Percentiles rank a stretch among this genome's conserved stretches.
Evolutionary conservation across 2,113 vertebrate genomes (phyloP).

Genomic region (Oenanthe melanoleuca): DNA sequence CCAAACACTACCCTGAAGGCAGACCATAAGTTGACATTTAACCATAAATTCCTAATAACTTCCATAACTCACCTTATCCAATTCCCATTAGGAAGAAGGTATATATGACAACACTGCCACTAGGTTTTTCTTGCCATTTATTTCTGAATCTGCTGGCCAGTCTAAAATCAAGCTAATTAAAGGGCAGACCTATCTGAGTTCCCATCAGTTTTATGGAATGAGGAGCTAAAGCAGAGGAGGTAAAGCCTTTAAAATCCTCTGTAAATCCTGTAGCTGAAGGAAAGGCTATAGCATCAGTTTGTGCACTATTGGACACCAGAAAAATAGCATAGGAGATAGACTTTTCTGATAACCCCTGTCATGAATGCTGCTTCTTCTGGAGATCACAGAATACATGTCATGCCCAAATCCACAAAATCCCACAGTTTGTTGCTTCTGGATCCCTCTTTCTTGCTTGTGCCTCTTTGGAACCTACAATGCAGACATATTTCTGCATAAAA

Average conservation of each 20-base stretch:
- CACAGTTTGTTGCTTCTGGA: neutral
- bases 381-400: neutral
- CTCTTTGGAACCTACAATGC: accelerated
- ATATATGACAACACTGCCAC: neutral
- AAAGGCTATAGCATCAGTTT: neutral
- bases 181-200: neutral
- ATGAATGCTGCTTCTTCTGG: neutral
- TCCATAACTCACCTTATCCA: neutral
- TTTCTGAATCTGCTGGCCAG: neutral
- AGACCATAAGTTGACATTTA: neutral
- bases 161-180: neutral
- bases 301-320: neutral
- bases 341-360: neutral
- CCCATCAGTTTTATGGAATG: neutral
- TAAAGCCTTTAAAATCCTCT: neutral
- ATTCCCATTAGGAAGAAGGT: neutral
- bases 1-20: neutral
- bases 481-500: neutral
- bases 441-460: neutral
- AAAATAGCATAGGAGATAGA: neutral
- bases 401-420: neutral
- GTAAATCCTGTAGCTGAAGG: neutral
- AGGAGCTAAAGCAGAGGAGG: neutral
- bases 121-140: neutral
- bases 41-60: neutral